phyloP scores from a whole-genome alignment of 2,888 invertebrate genomes.

The Smittia sp. region DNA sequence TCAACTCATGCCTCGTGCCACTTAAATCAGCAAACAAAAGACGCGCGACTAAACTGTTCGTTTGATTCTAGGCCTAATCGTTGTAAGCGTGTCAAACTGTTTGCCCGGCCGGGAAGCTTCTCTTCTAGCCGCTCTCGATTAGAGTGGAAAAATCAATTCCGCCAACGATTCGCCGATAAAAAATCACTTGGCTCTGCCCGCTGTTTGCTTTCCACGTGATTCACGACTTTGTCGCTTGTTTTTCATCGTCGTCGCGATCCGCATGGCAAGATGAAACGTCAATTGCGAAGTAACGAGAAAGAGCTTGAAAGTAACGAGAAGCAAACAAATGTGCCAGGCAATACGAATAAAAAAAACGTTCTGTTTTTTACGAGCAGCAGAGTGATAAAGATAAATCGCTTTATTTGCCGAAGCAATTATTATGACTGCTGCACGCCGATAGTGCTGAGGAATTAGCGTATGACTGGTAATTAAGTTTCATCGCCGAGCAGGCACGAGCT shows the following conservation, averaged over 20 bases:
- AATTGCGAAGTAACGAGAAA: constrained; percentile 16
- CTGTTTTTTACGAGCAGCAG: constrained; percentile 16
- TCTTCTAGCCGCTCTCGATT: too few relatives aligned
- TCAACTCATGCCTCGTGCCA: constrained; percentile 33
- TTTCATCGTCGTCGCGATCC: neutral
- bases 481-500: constrained; percentile 33
- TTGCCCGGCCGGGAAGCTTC: neutral
- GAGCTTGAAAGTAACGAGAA: too few relatives aligned
- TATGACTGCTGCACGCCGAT: constrained; percentile 39
- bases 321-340: constrained; percentile 16
- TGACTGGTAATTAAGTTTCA: constrained; percentile 37
- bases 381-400: constrained; percentile 39
- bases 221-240: neutral
- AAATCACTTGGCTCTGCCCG: too few relatives aligned
- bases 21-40: constrained; percentile 16
- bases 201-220: neutral
- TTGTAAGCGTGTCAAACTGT: neutral
- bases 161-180: too few relatives aligned
- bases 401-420: constrained; percentile 35
- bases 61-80: neutral
- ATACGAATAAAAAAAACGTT: constrained; percentile 9
- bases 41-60: neutral
- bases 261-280: constrained; percentile 13
- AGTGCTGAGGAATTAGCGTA: constrained; percentile 24
- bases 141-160: neutral